These are phyloP conservation scores for Rhizomys pruinosus DNA, from an alignment of 2,113 vertebrate genomes.

Conservation along the genomic window DNA sequence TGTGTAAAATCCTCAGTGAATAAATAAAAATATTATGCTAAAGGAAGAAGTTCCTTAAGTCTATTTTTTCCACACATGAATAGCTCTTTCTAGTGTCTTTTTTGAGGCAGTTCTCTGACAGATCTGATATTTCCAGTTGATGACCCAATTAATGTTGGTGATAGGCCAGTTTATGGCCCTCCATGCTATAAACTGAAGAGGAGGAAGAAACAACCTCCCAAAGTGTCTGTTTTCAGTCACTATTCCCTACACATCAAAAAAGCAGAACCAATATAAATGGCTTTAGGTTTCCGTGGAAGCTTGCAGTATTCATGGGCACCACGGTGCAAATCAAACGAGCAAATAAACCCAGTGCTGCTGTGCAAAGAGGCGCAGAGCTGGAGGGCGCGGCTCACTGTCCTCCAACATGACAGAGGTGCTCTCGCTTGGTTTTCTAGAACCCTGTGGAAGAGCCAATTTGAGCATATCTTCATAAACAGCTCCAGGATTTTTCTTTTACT, in stretches of 20 bases:
- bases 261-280: conserved; percentile 3
- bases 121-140: not conserved
- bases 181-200: not conserved
- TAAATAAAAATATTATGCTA: not conserved
- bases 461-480: not conserved
- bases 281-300: conserved; percentile 7
- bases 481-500: not conserved
- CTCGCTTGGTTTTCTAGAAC: not conserved
- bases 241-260: not conserved
- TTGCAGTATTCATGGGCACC: not conserved
- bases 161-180: not conserved
- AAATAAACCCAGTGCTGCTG: not conserved
- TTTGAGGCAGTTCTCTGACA: not conserved
- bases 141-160: not conserved
- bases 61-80: not conserved
- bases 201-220: not conserved
- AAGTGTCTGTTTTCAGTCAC: conserved; percentile 5
- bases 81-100: not conserved
- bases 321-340: conserved; percentile 29
- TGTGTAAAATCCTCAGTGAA: not conserved
- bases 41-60: not conserved
- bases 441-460: not conserved
- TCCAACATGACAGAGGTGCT: rapidly evolving
- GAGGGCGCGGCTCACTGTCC: not conserved
- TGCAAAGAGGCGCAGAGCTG: not conserved